Evolutionary conservation across 2,113 vertebrate species (phyloP), one percentile per base, ranked within the genome.

Genomic region (Gymnorhina tibicen): DNA sequence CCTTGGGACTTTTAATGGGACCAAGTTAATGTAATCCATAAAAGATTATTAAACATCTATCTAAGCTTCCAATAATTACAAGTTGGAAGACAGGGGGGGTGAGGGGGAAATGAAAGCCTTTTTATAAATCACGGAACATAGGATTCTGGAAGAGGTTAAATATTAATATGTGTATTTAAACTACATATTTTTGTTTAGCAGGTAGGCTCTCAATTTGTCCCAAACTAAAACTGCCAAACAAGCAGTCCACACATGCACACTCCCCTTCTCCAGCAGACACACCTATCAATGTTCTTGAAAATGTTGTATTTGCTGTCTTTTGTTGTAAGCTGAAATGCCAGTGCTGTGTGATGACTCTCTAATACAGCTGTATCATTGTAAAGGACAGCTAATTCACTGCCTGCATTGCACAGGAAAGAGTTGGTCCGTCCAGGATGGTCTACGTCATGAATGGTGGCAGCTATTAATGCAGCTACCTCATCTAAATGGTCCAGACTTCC

Each of bases 251-350:
- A 70, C 6, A 23, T 0, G 6, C 41, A 53, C 16, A 41, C 6
- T 73, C 22, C 37, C 12, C 28, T 74, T 60, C 5, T 49, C 17
- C 39, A 50, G 27, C 52, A 69, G 41, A 87, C 91, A 23, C 67
- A 99, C 99, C 99, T 99, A 97, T 99, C 99, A 10, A 99, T 99
- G 87, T 99, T 99, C 97, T 99, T 99, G 96, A 99, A 99, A 96
- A 99, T 99, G 98, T 99, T 99, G 98, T 98, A 99, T 93, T 99
- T 99, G 97, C 94, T 97, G 93, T 99, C 99, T 56, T 99, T 98
- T 53, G 96, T 97, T 1, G 99, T 99, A 67, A 99, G 99, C 97
- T 99, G 99, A 97, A 99, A 99, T 0, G 99, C 99, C 87, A 99
- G 97, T 23, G 99, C 99, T 0, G 99, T 98, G 83, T 99, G 99